Base-by-base conservation (phyloP, 1,140 invertebrate species). In the Zophobas morio region DNA sequence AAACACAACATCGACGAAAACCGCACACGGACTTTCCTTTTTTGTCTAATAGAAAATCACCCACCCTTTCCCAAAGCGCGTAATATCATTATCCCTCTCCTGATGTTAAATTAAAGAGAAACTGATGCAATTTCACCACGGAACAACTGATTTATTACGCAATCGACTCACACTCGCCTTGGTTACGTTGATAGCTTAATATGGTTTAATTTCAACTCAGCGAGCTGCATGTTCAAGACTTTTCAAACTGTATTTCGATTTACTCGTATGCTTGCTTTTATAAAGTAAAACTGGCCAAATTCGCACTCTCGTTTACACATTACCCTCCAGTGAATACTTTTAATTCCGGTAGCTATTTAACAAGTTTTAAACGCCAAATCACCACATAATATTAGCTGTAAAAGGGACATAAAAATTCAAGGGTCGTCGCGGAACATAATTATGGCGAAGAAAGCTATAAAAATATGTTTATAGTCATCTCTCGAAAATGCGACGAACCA, bases 381-480 rank as follows among this genome's bases (percentile, higher is more conserved):
- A 66, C 60, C 56, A 60, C 56, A 60, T 60, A 60, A 60, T 60
- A 60, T 39, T 37, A 60, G 35, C 2, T 35, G 33, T 60, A 60
- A 60, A 60, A 60, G 6, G 56, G 56, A 1, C 56, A 60, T 60
- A 60, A 60, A 60, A 60, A 60, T 60, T 35, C 56, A 60, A 36
- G 56, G 56, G 35, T 60, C 56, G 56, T 8, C 56, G 56, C 8
- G 56, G 36, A 53, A 53, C 49, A 53, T 53, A 53, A 53, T 53
- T 53, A 53, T 53, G 49, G 49, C 49, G 0, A 8, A 37, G 33
- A 60, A 60, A 60, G 32, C 56, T 20, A 39, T 60, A 60, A 60
- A 57, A 60, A 60, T 60, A 60, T 60, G 56, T 60, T 57, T 60
- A 60, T 60, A 60, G 56, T 60, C 56, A 60, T 37, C 35, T 60